These are phyloP conservation scores for Drosophila kikkawai DNA, from an alignment of 1,140 invertebrate species.

Conservation along the genomic window DNA sequence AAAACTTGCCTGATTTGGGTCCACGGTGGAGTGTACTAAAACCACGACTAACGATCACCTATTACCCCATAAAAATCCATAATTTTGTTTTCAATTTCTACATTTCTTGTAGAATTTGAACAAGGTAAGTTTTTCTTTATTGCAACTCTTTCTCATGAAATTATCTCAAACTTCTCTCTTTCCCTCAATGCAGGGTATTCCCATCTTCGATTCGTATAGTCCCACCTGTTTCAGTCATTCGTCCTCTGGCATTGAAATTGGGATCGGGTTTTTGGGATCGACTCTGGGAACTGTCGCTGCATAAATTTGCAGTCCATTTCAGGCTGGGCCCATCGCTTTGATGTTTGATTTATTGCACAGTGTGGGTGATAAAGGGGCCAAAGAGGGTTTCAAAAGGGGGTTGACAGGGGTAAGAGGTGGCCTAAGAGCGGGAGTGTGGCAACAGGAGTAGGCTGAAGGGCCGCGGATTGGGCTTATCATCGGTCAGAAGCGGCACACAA, in stretches of 20 bases:
- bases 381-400: too few species aligned
- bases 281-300: slow-evolving; percentile 46
- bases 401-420: too few species aligned
- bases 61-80: too few species aligned
- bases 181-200: background rate
- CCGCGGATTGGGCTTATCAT: slow-evolving; percentile 30
- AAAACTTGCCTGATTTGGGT: too few species aligned
- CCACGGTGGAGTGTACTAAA: too few species aligned
- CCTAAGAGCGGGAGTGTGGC: background rate
- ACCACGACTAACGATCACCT: too few species aligned
- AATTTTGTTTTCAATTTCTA: too few species aligned
- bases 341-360: slow-evolving; percentile 65
- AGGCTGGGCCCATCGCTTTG: slow-evolving; percentile 48
- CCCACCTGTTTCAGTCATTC: background rate
- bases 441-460: background rate
- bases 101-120: too few species aligned
- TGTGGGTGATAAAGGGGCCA: background rate
- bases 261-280: slow-evolving; percentile 31
- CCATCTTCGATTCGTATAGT: background rate
- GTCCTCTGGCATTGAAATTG: slow-evolving; percentile 34
- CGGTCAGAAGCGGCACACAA: slow-evolving; percentile 27
- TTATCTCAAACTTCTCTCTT: background rate
- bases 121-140: background rate
- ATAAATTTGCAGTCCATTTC: slow-evolving; percentile 64
- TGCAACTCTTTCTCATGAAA: background rate